Base-by-base conservation (phyloP, 2,888 invertebrate species). In the Drosophila pseudotakahashii region DNA sequence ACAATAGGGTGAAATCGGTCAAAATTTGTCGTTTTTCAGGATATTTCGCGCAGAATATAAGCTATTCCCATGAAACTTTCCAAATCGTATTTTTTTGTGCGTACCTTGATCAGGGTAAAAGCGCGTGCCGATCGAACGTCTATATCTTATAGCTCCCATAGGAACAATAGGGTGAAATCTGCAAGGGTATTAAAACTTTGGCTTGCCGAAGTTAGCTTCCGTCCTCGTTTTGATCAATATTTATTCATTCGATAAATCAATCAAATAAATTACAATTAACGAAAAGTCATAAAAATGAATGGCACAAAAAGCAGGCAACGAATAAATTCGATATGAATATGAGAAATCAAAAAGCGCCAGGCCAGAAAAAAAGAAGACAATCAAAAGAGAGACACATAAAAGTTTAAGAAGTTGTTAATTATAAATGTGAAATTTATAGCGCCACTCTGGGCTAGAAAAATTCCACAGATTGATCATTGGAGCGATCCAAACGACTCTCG, bases 241-340 rank as follows among this genome's bases (percentile, higher is more conserved):
- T 87, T 79, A 86, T 86, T 74, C 64, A 73, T 57, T 51, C 89
- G 70, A 85, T 85, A 89, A 89, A 87, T 85, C 85, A 85, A 85
- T 85, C 89, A 85, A 89, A 85, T 85, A 85, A 85, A 85, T 85
- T 85, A 85, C 84, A 85, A 85, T 85, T 89, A 85, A 89, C 88
- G 63, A 87, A 69, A 80, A 73, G 77, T 84, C 77, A 85, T 87
- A 83, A 85, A 85, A 77, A 69, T 88, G 66, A 74, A 73, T 68
- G 64, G 71, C 67, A 52, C 58, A 67, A 58, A 48, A 60, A 73
- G 57, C 53, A 34, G 47, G 57, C 74, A 54, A 58, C 36, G 41
- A 50, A 58, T 61, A 41, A 58, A 57, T 30, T 45, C 55, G 19
- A 42, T 57, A 67, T 71, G 42, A 47, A 60, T 57, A 61, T 60